Evolutionary conservation across 53 echinoderm and acorn worm species (phyloP), one percentile per base, ranked within the genome.

Genomic region (Luidia sarsii): DNA sequence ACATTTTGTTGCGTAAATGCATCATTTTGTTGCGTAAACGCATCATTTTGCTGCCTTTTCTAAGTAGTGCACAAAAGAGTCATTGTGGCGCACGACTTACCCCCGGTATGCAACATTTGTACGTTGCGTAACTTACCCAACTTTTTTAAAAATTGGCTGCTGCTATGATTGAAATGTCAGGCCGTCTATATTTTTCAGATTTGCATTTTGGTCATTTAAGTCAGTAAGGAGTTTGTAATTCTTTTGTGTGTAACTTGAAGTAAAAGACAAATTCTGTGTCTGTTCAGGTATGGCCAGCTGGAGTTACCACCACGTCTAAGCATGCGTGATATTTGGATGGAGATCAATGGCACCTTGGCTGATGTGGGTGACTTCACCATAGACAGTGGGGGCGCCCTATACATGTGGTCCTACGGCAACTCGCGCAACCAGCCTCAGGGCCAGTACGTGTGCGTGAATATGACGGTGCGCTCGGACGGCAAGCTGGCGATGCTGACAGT

Each of bases 321-420:
- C 36, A 62, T 94, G 82, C 67, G 94, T 4, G 94, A 94, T 45
- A 88, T 94, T 14, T 94, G 94, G 94, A 91, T 94, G 88, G 86
- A 94, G 31, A 75, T 94, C 39, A 94, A 88, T 14, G 94, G 94
- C 33, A 91, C 88, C 1, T 77, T 94, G 7, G 85, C 85, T 15
- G 88, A 84, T 29, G 82, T 91, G 14, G 88, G 83, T 35, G 79
- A 91, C 49, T 94, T 94, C 50, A 88, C 85, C 14, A 83, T 94
- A 36, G 94, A 94, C 68, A 85, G 84, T 59, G 86, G 86, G 48
- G 94, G 94, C 22, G 57, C 63, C 32, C 88, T 94, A 11, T 81
- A 80, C 56, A 73, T 91, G 81, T 94, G 94, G 94, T 94, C 94
- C 55, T 84, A 88, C 9, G 94, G 94, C 33, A 84, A 75, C 52